Evolutionary conservation across 2,797 vertebrate genomes (phyloP).

Genomic region (Phoeniculus purpureus): DNA sequence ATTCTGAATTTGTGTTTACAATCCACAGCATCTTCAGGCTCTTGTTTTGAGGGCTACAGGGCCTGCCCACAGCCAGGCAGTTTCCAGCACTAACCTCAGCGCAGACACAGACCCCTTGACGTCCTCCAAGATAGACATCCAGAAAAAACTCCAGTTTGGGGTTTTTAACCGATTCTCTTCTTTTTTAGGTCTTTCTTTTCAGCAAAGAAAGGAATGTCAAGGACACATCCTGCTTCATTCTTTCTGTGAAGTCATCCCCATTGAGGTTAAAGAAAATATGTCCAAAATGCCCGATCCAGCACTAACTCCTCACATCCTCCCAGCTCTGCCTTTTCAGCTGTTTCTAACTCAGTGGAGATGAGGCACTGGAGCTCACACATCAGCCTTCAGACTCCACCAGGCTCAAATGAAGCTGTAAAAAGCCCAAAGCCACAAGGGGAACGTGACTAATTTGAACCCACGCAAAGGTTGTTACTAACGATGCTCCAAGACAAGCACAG

Average conservation of each 20-base stretch:
- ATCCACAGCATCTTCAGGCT: not conserved
- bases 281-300: not conserved
- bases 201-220: not conserved
- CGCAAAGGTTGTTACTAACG: not conserved
- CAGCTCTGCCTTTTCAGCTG: slow-evolving; percentile 13
- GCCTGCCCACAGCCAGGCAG: accelerated
- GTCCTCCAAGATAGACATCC: accelerated
- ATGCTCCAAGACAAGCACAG: not conserved
- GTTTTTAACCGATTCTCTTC: not conserved
- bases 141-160: not conserved
- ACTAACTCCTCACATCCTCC: not conserved
- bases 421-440: not conserved
- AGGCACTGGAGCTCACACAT: not conserved
- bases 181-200: not conserved
- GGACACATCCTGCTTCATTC: not conserved
- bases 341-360: not conserved
- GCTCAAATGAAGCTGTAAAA: not conserved
- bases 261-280: not conserved
- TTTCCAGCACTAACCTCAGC: not conserved
- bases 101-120: not conserved
- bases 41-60: not conserved
- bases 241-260: not conserved
- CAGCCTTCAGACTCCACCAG: not conserved
- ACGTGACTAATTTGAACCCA: not conserved
- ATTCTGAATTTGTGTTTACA: not conserved